Evolutionary conservation across 2,113 vertebrate genomes (phyloP), one percentile per base, ranked within the genome.

Genomic region (Petrocephalus zakoni): DNA sequence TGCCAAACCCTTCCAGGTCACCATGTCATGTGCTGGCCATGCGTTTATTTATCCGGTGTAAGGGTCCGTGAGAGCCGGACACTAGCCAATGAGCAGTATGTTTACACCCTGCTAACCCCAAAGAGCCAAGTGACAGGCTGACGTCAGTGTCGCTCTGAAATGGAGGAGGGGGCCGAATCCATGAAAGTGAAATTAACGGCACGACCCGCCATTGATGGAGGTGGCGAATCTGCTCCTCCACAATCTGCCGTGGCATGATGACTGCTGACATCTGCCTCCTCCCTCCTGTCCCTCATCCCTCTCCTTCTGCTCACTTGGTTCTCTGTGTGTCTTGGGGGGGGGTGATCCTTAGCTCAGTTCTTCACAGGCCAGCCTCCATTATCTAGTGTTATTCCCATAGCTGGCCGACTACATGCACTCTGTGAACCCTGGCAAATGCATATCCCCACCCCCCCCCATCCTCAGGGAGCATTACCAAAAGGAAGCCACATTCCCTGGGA

Each of bases 191-290:
- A 82, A 82, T 82, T 82, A 82, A 82, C 15, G 78, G 13, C 42
- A 46, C 37, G 78, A 46, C 78, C 78, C 37, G 17, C 37, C 11
- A 29, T 1, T 86, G 84, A 56, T 55, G 84, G 52, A 56, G 52
- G 84, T 19, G 51, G 25, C 17, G 52, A 86, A 53, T 34, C 15
- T 8, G 25, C 17, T 49, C 7, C 15, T 37, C 52, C n/a, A 25
- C 84, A 86, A 86, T 86, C 84, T 86, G 52, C 52, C 13, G 52
- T 29, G 29, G n/a, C 15, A 13, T 21, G 37, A 86, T 86, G 84
- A 86, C 49, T 19, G 52, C n/a, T 86, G 84, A 86, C 84, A 86
- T 56, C 84, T 56, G 84, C 55, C 84, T 86, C 56, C 56, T 64
- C 46, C 85, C 55, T 46, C 85, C 51, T 87, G 85, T 52, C 58